phyloP scores from a whole-genome alignment of 2,888 invertebrate genomes.

The Melanostoma scalare region DNA sequence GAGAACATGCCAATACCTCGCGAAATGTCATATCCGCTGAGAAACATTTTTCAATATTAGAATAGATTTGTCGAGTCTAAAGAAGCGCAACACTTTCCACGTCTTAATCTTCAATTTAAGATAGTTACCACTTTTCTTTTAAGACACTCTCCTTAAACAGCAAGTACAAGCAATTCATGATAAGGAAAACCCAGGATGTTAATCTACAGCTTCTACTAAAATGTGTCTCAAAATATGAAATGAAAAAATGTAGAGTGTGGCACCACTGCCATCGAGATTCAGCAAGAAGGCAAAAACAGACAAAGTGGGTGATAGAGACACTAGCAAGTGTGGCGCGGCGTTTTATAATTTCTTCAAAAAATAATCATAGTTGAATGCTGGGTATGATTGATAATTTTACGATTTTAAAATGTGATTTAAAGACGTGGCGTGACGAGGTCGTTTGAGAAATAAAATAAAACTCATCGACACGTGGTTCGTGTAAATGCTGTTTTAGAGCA shows the following conservation, averaged over 20 bases:
- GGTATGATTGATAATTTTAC: conserved; percentile 55
- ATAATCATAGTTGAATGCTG: conserved; percentile 51
- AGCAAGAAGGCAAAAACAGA: not conserved
- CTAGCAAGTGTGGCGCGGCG: conserved; percentile 28
- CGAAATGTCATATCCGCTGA: too few relatives aligned
- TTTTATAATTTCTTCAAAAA: conserved; percentile 34
- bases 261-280: conserved; percentile 17
- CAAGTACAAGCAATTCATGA: too few relatives aligned
- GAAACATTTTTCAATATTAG: too few relatives aligned
- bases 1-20: too few relatives aligned
- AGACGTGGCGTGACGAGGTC: conserved; percentile 29
- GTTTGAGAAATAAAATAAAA: not conserved
- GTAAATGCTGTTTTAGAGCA: too few relatives aligned
- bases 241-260: not conserved
- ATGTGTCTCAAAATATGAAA: not conserved
- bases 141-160: too few relatives aligned
- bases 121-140: too few relatives aligned
- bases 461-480: not conserved
- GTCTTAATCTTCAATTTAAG: too few relatives aligned
- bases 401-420: conserved; percentile 52
- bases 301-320: conserved; percentile 21
- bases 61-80: too few relatives aligned
- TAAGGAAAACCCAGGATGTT: too few relatives aligned
- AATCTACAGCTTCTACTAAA: too few relatives aligned
- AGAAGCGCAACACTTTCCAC: too few relatives aligned